phyloP scores from a whole-genome alignment of 2,888 invertebrate genomes.

The Hyalella azteca region DNA sequence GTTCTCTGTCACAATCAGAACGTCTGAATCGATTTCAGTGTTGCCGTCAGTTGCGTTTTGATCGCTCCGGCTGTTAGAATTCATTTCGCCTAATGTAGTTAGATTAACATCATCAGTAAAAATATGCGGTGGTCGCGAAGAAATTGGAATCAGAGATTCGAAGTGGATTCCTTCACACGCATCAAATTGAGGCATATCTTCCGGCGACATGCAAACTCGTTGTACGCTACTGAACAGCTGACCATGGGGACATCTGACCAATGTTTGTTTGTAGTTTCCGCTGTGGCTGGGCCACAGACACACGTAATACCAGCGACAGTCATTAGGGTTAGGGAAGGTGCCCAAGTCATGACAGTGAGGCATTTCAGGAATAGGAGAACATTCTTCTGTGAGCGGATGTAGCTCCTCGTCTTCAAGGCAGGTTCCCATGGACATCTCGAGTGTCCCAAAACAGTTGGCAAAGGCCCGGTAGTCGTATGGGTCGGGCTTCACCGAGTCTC shows the following conservation, averaged over 20 bases:
- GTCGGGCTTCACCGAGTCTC: not conserved
- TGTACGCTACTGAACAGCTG: conserved; percentile 6
- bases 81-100: too few species aligned
- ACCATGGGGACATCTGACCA: not conserved
- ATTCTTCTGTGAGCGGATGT: not conserved
- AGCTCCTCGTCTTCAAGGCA: conserved; percentile 4
- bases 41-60: too few species aligned
- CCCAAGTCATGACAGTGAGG: not conserved
- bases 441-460: not conserved
- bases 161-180: not conserved
- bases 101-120: too few species aligned
- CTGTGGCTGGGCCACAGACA: not conserved
- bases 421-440: not conserved
- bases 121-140: not conserved
- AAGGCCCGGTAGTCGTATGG: conserved; percentile 9
- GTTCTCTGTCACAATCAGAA: too few species aligned
- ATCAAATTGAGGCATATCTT: not conserved
- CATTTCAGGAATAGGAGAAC: not conserved
- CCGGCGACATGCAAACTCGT: not conserved
- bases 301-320: conserved; percentile 28
- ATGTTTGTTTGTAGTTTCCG: not conserved
- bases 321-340: conserved; percentile 18
- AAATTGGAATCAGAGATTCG: not conserved
- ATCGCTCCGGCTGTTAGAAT: too few species aligned
- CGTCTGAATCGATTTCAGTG: too few species aligned